Conservation (phyloP, 2,888 invertebrate species). For the Thysanoteuthis rhombus region DNA sequence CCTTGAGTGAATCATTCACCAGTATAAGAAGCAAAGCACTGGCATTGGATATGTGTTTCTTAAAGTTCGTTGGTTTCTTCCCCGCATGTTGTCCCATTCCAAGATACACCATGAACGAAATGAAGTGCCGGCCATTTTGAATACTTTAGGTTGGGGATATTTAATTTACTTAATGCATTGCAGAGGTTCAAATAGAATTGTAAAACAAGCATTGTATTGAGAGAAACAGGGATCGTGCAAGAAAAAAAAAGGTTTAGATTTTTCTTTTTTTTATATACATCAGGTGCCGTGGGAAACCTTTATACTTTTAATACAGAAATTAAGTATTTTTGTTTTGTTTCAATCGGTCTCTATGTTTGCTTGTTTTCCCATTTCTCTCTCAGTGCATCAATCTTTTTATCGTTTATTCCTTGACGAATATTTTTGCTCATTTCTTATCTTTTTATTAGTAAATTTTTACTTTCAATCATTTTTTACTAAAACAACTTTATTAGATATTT, state of each 20-base stretch:
- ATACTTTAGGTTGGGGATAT: neutral
- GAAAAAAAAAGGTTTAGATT: neutral
- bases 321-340: neutral
- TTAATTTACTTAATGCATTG: neutral
- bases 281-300: neutral
- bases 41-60: too few species aligned
- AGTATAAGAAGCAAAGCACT: too few species aligned
- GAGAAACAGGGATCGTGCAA: neutral
- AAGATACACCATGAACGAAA: too few species aligned
- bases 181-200: neutral
- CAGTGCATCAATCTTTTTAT: accelerated
- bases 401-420: neutral
- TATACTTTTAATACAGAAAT: neutral
- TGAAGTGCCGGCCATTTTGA: too few species aligned
- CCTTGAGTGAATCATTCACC: too few species aligned
- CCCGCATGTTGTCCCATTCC: too few species aligned
- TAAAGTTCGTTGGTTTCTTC: too few species aligned
- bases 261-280: neutral
- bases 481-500: neutral
- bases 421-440: neutral
- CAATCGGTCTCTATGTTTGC: too few species aligned
- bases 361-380: neutral
- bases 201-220: neutral
- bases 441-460: neutral
- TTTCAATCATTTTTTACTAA: neutral